A percentile compares a stretch with the other conserved stretches of the same genome.
Conservation (phyloP, 2,888 invertebrate genomes). For the Hemistola chrysoprasaria region DNA sequence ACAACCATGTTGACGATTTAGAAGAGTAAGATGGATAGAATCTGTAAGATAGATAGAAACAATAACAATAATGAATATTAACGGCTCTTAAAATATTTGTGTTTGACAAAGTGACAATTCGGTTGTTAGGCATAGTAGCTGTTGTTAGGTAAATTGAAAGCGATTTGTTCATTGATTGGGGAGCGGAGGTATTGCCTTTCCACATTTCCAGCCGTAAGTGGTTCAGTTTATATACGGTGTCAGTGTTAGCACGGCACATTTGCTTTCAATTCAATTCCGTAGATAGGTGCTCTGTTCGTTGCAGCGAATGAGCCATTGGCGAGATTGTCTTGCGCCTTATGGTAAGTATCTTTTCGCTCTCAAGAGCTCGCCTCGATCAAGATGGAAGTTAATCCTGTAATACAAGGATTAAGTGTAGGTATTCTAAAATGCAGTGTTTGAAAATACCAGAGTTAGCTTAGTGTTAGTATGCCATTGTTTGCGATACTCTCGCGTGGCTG, state of each 20-base stretch:
- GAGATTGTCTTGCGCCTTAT: slow-evolving; percentile 63
- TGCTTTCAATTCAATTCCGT: slow-evolving; percentile 78
- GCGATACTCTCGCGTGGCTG: too few relatives aligned
- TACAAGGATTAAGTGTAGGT: too few relatives aligned
- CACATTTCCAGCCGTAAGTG: slow-evolving; percentile 53
- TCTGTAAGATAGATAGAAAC: too few relatives aligned
- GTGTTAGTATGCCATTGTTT: too few relatives aligned
- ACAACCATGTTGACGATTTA: too few relatives aligned
- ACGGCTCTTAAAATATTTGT: background rate
- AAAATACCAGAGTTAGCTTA: too few relatives aligned
- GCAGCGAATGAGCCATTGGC: slow-evolving; percentile 75
- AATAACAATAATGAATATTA: too few relatives aligned
- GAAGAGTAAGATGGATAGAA: too few relatives aligned
- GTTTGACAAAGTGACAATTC: too few relatives aligned
- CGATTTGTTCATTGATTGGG: slow-evolving; percentile 55
- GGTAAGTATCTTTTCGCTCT: slow-evolving; percentile 30
- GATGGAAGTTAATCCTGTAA: too few relatives aligned
- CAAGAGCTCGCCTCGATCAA: slow-evolving; percentile 4
- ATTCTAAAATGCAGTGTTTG: too few relatives aligned
- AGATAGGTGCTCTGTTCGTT: slow-evolving; percentile 62
- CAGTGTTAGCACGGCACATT: slow-evolving; percentile 72
- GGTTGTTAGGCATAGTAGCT: too few relatives aligned
- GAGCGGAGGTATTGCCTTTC: slow-evolving; percentile 45
- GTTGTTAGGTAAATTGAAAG: slow-evolving; percentile 44
- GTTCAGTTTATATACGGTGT: slow-evolving; percentile 72